Evolutionary conservation across 2,888 invertebrate species (phyloP).

Genomic region (Harmothoe impar): DNA sequence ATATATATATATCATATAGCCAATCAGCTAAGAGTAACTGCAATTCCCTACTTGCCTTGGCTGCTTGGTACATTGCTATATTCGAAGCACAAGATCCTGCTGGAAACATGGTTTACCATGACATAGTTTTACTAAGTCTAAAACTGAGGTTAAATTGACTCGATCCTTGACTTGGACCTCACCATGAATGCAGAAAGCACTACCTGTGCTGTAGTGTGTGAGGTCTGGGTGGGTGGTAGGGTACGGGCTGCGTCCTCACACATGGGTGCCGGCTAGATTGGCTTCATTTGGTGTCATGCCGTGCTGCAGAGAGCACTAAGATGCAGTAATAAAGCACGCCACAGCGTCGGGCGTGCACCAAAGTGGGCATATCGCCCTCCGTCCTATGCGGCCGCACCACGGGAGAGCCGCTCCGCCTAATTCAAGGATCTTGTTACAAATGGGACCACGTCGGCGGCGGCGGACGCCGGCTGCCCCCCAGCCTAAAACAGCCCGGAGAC

Average conservation of each 20-base stretch:
- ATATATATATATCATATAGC: no score
- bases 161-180: conserved; percentile 6
- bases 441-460: neutral
- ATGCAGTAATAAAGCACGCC: conserved; percentile 52
- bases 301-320: neutral
- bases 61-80: no score
- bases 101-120: no score
- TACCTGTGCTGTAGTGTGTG: neutral
- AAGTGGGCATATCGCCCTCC: conserved; percentile 47
- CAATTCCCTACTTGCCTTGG: no score
- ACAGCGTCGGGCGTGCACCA: neutral
- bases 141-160: neutral
- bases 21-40: no score
- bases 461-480: neutral
- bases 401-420: neutral
- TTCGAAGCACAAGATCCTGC: no score
- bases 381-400: neutral
- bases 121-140: no score
- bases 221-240: neutral
- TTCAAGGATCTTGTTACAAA: conserved; percentile 50
- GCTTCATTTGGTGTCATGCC: conserved; percentile 47
- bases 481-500: neutral
- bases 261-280: neutral
- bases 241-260: neutral
- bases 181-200: neutral